phyloP scores from a whole-genome alignment of 2,113 vertebrate genomes.

The Addax nasomaculatus region DNA sequence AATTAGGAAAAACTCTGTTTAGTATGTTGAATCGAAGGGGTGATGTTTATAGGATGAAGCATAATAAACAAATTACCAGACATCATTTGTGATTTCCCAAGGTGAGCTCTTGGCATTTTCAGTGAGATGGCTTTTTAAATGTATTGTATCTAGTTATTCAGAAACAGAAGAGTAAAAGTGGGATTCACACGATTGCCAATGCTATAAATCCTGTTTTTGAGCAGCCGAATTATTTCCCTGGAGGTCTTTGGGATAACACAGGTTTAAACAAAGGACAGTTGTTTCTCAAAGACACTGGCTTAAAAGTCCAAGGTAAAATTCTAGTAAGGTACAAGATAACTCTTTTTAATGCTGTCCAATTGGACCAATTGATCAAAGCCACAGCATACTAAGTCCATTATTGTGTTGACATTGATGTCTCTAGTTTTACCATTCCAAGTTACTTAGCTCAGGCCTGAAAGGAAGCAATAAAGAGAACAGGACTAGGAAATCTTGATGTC shows the following conservation, averaged over 20 bases:
- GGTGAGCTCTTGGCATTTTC: neutral
- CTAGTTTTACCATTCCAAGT: neutral
- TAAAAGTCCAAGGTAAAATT: neutral
- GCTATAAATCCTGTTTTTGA: neutral
- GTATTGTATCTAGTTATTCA: neutral
- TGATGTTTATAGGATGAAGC: neutral
- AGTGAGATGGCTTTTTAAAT: neutral
- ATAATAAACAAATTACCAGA: neutral
- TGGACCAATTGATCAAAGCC: too few species aligned
- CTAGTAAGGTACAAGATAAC: neutral
- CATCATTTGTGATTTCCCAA: neutral
- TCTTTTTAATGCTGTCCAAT: neutral
- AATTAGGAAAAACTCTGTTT: neutral
- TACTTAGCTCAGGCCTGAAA: neutral
- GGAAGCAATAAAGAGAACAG: neutral
- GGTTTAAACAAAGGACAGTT: neutral
- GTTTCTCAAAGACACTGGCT: neutral
- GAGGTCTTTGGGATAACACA: neutral
- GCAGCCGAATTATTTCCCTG: neutral
- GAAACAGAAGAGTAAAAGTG: neutral
- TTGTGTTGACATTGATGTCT: neutral
- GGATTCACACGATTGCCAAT: neutral
- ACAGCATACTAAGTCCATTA: neutral
- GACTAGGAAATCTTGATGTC: neutral
- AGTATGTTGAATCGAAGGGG: neutral